A percentile compares a stretch with the other conserved stretches of the same genome.
Conservation (phyloP, 2,888 invertebrate genomes). For the Augiades crinisus region DNA sequence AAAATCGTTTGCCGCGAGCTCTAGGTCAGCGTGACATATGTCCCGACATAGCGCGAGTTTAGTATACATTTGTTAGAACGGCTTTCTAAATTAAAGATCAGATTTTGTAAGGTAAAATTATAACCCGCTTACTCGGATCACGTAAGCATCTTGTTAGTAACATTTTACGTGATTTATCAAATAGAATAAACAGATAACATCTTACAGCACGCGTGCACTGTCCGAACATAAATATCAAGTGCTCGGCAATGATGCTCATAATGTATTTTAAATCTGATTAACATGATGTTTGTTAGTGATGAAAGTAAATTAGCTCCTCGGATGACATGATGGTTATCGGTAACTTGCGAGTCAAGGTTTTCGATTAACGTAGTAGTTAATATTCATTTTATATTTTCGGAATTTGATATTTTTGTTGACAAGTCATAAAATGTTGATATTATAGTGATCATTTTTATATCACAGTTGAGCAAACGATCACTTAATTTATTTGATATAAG, state of each 20-base stretch:
- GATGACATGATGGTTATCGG: conserved; percentile 31
- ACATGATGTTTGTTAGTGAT: conserved; percentile 29
- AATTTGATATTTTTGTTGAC: too few relatives aligned
- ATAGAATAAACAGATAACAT: conserved; percentile 46
- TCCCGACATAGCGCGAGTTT: conserved; percentile 41
- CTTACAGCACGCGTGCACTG: conserved; percentile 44
- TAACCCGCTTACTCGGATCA: conserved; percentile 31
- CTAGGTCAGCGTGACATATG: conserved; percentile 38
- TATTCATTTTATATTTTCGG: too few relatives aligned
- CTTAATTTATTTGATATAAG: too few relatives aligned
- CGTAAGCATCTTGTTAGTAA: conserved; percentile 33
- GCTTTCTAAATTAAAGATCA: conserved; percentile 55
- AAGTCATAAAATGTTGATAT: too few relatives aligned
- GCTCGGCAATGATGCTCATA: conserved; percentile 34
- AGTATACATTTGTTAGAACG: conserved; percentile 58
- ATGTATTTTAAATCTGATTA: conserved; percentile 41
- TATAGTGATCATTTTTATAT: too few relatives aligned
- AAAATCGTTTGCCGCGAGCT: conserved; percentile 28
- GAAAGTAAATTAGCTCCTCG: conserved; percentile 40
- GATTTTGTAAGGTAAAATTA: conserved; percentile 44
- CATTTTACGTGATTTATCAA: conserved; percentile 49
- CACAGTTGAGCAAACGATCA: too few relatives aligned
- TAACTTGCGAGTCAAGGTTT: too few relatives aligned
- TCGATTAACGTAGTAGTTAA: too few relatives aligned
- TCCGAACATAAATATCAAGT: conserved; percentile 37